A percentile compares a stretch with the other conserved stretches of the same genome.
Conservation (phyloP, 2,113 vertebrate genomes). For the Neopipo cinnamomea region DNA sequence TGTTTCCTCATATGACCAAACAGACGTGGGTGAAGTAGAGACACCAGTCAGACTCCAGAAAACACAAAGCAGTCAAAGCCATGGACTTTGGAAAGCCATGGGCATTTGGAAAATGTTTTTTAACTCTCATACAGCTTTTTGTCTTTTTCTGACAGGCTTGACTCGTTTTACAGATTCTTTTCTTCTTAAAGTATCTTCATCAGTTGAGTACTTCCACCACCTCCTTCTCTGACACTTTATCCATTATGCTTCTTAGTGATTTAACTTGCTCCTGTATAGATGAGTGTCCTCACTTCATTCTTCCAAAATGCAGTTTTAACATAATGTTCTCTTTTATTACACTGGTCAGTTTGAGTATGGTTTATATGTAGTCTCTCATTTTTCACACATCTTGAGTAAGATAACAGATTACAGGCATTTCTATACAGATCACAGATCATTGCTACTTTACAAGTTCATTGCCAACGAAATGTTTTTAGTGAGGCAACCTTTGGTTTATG, state of each 20-base stretch:
- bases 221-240: background rate
- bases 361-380: background rate
- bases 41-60: background rate
- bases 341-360: background rate
- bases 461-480: background rate
- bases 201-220: background rate
- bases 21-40: background rate
- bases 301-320: background rate
- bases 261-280: background rate
- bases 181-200: background rate
- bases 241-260: background rate
- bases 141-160: background rate
- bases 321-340: background rate
- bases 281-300: background rate
- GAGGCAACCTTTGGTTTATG: background rate
- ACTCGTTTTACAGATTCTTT: background rate
- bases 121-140: background rate
- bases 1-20: background rate
- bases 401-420: background rate
- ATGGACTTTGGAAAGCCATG: background rate
- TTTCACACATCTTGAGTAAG: background rate
- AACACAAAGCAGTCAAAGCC: background rate
- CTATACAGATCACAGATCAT: background rate
- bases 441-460: background rate
- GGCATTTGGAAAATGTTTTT: background rate